Base-by-base conservation (phyloP, 1,140 invertebrate species). In the Aphaenogaster ashmeadi region DNA sequence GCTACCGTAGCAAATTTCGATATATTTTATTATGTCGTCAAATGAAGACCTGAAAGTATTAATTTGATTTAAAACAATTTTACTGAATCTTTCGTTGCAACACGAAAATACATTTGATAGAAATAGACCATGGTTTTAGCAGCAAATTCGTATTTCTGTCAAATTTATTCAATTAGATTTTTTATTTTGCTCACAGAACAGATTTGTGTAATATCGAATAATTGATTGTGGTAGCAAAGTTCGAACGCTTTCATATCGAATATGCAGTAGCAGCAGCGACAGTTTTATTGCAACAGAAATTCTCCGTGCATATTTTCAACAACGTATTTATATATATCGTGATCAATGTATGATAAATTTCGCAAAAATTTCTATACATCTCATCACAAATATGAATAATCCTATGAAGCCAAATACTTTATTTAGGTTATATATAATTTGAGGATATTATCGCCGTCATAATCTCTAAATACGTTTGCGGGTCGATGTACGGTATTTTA, bases 391-490 rank as follows among this genome's bases (percentile, higher is more conserved):
- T 47, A 60, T 15, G 41, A 62, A 72, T 83, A 72, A 84, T 75
- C 18, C 21, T 80, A 54, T 80, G 47, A 5, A 38, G 41, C 18
- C 18, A 62, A 74, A 84, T 60, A 83, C 27, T 67, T 67, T n/a
- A 67, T 67, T 67, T 66, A n/a, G 18, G 18, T 83, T 58, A 60
- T 47, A 47, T 7, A 60, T 75, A 75, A 84, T 84, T 84, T 13
- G 69, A 21, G 41, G 15, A 84, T 60, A 75, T 75, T 60, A 84
- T 75, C 58, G 1, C 33, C 64, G 38, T 27, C 69, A 60, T 75
- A 75, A 54, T 50, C 33, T 74, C 52, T 75, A 84, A 74, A 84
- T 74, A 56, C 41, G 54, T 83, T 81, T 58, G 41, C 80, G 27
- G 54, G 9, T 36, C 75, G 41, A 58, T 72, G 36, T 56, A 58